Conservation (phyloP, 2,888 invertebrate genomes). For the Cremastinae sp. region DNA sequence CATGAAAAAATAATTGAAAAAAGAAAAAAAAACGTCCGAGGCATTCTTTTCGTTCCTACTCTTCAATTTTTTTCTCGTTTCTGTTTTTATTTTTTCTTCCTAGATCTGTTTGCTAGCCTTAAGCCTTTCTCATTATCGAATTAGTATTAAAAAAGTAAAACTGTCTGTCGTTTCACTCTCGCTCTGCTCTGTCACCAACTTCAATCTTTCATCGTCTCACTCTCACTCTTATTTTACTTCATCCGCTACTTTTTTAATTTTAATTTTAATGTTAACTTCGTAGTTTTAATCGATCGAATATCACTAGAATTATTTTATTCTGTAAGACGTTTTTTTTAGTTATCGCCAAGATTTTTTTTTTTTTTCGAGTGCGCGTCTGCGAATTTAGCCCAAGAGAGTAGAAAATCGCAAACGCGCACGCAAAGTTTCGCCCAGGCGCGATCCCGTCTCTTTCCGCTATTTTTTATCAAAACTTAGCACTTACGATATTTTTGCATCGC, state of each 20-base stretch:
- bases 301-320: slow-evolving; percentile 56
- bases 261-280: slow-evolving; percentile 59
- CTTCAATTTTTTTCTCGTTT: slow-evolving; percentile 27
- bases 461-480: slow-evolving; percentile 35
- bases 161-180: slow-evolving; percentile 45
- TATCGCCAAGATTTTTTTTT: slow-evolving; percentile 45
- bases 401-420: slow-evolving; percentile 15
- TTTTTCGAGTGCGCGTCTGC: slow-evolving; percentile 32
- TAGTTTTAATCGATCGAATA: slow-evolving; percentile 55
- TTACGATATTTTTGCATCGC: slow-evolving; percentile 47
- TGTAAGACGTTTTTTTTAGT: slow-evolving; percentile 38
- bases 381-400: slow-evolving; percentile 20
- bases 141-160: slow-evolving; percentile 43
- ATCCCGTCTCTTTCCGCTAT: slow-evolving; percentile 24
- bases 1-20: not conserved
- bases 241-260: slow-evolving; percentile 38
- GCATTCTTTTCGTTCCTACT: slow-evolving; percentile 44
- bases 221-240: slow-evolving; percentile 36
- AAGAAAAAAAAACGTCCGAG: slow-evolving; percentile 17
- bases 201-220: too few species aligned
- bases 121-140: slow-evolving; percentile 38
- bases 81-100: slow-evolving; percentile 3
- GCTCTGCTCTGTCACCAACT: slow-evolving; percentile 49
- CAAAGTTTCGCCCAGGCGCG: not conserved
- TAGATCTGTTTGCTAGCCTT: slow-evolving; percentile 48